phyloP scores from a whole-genome alignment of 2,888 invertebrate genomes.

The Abrostola triplasia region DNA sequence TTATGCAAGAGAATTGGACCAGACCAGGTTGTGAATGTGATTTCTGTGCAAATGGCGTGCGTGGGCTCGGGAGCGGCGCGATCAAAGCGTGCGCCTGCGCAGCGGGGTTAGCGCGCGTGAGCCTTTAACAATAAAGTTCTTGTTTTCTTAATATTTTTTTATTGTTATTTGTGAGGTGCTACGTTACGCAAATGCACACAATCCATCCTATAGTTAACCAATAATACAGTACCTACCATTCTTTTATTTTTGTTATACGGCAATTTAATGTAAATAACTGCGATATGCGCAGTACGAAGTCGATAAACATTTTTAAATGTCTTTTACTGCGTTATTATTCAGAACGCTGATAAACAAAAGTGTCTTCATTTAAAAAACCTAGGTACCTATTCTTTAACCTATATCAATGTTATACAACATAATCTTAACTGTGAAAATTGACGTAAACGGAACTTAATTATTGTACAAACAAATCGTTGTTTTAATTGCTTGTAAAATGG shows the following conservation, averaged over 20 bases:
- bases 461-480: conserved; percentile 42
- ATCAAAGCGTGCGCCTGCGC: conserved; percentile 62
- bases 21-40: conserved; percentile 63
- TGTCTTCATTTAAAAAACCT: neutral
- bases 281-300: conserved; percentile 36
- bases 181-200: conserved; percentile 45
- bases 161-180: conserved; percentile 34
- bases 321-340: conserved; percentile 26
- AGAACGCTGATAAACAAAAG: conserved; percentile 29
- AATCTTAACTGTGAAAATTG: conserved; percentile 2
- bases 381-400: neutral
- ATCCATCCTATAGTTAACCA: conserved; percentile 40
- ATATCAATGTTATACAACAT: conserved; percentile 1
- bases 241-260: conserved; percentile 36
- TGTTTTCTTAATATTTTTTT: conserved; percentile 42
- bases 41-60: conserved; percentile 71
- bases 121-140: conserved; percentile 48
- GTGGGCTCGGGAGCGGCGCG: conserved; percentile 67
- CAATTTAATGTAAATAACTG: conserved; percentile 40
- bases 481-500: conserved; percentile 54
- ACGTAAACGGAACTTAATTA: conserved; percentile 26
- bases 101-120: conserved; percentile 60
- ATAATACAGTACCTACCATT: conserved; percentile 33
- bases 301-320: conserved; percentile 30
- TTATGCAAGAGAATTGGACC: conserved; percentile 51